Conservation (phyloP, 2,797 vertebrate genomes). For the Poecilia picta region DNA sequence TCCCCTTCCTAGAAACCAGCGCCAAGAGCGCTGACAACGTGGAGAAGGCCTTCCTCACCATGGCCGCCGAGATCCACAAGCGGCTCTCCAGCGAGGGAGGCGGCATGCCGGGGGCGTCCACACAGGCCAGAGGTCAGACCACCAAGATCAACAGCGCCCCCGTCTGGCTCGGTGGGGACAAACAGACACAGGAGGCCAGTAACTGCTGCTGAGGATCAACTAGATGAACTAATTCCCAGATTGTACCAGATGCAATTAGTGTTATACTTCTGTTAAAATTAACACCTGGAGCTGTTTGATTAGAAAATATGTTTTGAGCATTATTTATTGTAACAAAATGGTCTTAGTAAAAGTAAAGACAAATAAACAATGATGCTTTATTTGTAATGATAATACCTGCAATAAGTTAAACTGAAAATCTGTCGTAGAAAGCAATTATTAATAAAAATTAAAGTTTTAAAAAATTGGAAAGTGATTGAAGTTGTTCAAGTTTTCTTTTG, state of each 20-base stretch:
- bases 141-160: slow-evolving; percentile 76
- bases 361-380: not conserved
- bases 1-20: slow-evolving; percentile 83
- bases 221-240: not conserved
- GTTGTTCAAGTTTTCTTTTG: not conserved
- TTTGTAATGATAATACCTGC: not conserved
- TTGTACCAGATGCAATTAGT: not conserved
- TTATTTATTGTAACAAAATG: not conserved
- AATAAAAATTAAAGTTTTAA: not conserved
- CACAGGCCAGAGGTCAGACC: slow-evolving; percentile 21
- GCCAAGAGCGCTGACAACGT: slow-evolving; percentile 82
- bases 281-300: slow-evolving; percentile 9
- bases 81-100: slow-evolving; percentile 73
- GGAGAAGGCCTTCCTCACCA: slow-evolving; percentile 74
- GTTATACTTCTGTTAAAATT: slow-evolving; percentile 17
- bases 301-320: slow-evolving; percentile 14
- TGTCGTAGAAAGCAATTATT: not conserved
- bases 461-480: not conserved
- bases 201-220: slow-evolving; percentile 72
- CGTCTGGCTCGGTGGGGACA: slow-evolving; percentile 76
- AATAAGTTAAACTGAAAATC: not conserved
- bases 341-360: not conserved
- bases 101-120: slow-evolving; percentile 63
- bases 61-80: slow-evolving; percentile 83
- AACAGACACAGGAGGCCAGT: slow-evolving; percentile 63